A percentile compares a stretch with the other conserved stretches of the same genome.
Evolutionary conservation across 2,113 vertebrate species (phyloP).

Genomic region (Periophthalmodon schlosseri): DNA sequence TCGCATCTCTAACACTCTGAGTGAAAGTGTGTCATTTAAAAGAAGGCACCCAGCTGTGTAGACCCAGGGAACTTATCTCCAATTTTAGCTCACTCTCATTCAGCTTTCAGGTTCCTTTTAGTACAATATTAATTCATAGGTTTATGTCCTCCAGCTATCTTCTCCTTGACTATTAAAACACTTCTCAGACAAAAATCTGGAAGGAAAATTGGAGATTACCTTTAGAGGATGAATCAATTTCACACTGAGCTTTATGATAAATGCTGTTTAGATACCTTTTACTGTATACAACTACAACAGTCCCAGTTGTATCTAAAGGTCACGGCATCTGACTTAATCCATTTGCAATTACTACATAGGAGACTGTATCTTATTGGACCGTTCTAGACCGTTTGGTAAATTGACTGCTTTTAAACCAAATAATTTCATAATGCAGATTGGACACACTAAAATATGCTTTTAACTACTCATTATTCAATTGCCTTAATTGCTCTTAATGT

Average conservation of each 20-base stretch:
- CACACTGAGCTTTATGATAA: background rate
- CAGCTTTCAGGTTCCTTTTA: background rate
- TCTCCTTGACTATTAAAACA: background rate
- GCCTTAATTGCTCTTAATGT: background rate
- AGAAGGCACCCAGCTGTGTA: background rate
- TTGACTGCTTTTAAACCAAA: background rate
- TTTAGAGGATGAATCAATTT: background rate
- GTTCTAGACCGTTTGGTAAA: background rate
- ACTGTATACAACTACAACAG: background rate
- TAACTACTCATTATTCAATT: background rate
- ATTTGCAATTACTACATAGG: too few species aligned
- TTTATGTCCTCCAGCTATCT: background rate
- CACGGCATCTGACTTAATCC: too few species aligned
- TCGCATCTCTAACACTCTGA: background rate
- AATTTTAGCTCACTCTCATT: background rate
- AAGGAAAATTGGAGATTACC: background rate
- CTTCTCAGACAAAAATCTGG: background rate
- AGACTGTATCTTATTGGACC: too few species aligned
- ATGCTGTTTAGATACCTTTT: background rate
- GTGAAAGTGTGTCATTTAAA: conserved; percentile 2
- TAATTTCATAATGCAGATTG: background rate
- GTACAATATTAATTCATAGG: background rate
- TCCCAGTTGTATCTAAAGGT: too few species aligned
- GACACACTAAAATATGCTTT: background rate
- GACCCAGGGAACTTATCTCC: background rate